phyloP scores from a whole-genome alignment of 2,888 invertebrate genomes.

The Neoaliturus tenellus region DNA sequence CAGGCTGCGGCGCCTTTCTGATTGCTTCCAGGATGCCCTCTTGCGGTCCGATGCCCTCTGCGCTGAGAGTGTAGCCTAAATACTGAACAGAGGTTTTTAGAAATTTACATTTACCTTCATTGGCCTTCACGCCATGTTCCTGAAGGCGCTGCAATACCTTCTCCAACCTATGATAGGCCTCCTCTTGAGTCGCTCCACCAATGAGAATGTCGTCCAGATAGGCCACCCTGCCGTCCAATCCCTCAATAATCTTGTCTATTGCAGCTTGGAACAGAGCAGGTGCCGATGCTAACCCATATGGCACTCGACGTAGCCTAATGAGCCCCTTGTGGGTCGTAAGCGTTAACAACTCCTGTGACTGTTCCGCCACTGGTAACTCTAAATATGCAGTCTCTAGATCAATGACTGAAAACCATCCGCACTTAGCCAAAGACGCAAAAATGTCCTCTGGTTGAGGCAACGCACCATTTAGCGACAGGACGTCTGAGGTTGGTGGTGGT shows the following conservation, averaged over 20 bases:
- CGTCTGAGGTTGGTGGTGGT: too few species aligned
- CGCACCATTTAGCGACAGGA: constrained; percentile 67
- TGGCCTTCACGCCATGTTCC: constrained; percentile 64
- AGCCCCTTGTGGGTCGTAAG: constrained; percentile 67
- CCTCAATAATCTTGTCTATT: constrained; percentile 59
- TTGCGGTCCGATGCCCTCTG: constrained; percentile 47
- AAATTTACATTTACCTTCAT: constrained; percentile 65
- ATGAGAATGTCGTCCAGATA: constrained; percentile 67
- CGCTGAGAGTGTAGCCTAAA: constrained; percentile 63
- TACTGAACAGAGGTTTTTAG: constrained; percentile 63
- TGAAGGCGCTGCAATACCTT: constrained; percentile 62
- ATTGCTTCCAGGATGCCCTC: constrained; percentile 53
- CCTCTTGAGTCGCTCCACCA: constrained; percentile 51
- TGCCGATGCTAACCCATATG: constrained; percentile 63
- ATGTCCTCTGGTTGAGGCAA: constrained; percentile 68
- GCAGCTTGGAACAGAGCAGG: constrained; percentile 63
- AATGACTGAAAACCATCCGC: constrained; percentile 57
- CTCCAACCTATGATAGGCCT: constrained; percentile 51
- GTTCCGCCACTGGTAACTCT: constrained; percentile 65
- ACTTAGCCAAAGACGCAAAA: constrained; percentile 64
- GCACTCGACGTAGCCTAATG: constrained; percentile 60
- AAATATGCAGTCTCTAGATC: constrained; percentile 68
- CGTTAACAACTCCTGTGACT: constrained; percentile 65
- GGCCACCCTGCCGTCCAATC: constrained; percentile 47
- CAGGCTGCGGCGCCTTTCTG: constrained; percentile 27